Evolutionary conservation across 2,888 invertebrate genomes (phyloP).

Genomic region (Mesodorylaimus sp.): DNA sequence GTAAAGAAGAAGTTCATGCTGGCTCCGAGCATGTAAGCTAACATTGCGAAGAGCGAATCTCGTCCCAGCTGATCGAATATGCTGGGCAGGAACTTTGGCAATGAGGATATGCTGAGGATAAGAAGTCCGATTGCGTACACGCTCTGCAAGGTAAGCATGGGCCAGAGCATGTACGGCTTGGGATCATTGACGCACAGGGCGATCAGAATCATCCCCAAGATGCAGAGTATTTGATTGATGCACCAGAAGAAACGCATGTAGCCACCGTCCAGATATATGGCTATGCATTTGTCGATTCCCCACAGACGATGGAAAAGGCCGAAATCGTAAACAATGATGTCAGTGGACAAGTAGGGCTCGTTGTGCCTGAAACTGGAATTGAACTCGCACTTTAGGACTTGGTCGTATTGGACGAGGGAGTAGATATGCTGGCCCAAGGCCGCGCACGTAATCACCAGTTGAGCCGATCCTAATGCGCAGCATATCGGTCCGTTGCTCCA

Average conservation of each 20-base stretch:
- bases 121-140: conserved; percentile 8
- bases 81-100: conserved; percentile 5
- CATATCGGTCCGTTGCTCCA: conserved; percentile 1
- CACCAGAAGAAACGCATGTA: conserved; percentile 10
- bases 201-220: background rate
- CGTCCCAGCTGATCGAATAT: conserved; percentile 1
- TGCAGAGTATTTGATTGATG: background rate
- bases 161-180: conserved; percentile 3
- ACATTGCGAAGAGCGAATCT: background rate
- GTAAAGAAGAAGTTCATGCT: conserved; percentile 8
- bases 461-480: background rate
- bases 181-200: conserved; percentile 1
- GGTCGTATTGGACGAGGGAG: background rate
- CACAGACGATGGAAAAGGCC: conserved; percentile 19
- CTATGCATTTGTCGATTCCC: conserved; percentile 21
- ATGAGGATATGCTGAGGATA: conserved; percentile 5
- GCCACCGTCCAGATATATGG: conserved; percentile 23
- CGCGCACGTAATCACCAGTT: conserved; percentile 5
- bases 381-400: conserved; percentile 6
- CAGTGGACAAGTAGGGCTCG: no score
- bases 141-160: conserved; percentile 7
- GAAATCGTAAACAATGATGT: conserved; percentile 13
- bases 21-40: conserved; percentile 1
- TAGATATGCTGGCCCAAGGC: conserved; percentile 7
- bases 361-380: no score